Percentiles rank a stretch among this genome's conserved stretches.
These are phyloP conservation scores for Leptogaster cylindrica DNA, from an alignment of 2,888 invertebrate genomes.

Conservation along the genomic window DNA sequence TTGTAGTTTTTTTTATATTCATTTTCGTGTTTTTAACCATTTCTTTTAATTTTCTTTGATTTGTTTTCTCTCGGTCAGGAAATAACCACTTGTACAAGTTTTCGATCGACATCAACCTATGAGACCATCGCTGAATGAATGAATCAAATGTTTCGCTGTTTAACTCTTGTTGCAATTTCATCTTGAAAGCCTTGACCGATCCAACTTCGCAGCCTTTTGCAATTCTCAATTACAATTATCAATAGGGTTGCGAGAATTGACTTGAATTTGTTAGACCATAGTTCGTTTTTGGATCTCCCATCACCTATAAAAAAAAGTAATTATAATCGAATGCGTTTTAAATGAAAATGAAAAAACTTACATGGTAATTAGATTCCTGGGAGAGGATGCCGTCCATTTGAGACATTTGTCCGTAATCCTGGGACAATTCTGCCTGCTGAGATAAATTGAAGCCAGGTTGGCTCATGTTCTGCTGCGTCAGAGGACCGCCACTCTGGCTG, in stretches of 20 bases:
- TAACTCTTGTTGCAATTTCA: conserved; percentile 36
- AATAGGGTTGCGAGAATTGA: conserved; percentile 62
- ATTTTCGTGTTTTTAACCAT: neutral
- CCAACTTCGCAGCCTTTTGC: conserved; percentile 26
- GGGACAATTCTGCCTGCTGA: conserved; percentile 66
- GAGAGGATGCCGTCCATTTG: conserved; percentile 95
- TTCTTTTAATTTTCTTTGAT: neutral
- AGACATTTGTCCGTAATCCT: conserved; percentile 66
- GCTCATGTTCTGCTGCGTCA: conserved; percentile 77
- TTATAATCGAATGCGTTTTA: neutral
- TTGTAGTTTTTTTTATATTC: conserved; percentile 4
- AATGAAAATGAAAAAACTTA: too few relatives aligned
- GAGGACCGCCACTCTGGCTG: conserved; percentile 68
- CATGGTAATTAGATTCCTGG: conserved; percentile 89
- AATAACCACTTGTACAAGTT: conserved; percentile 1
- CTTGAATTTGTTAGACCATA: conserved; percentile 57
- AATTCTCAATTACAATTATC: conserved; percentile 50
- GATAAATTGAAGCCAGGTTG: conserved; percentile 73
- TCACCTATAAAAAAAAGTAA: too few relatives aligned
- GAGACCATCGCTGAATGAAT: conserved; percentile 38
- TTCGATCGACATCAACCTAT: conserved; percentile 37
- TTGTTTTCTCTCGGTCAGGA: conserved; percentile 21
- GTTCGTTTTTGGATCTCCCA: too few relatives aligned
- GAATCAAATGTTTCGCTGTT: conserved; percentile 39
- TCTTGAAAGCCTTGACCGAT: conserved; percentile 25